Evolutionary conservation across 2,113 vertebrate genomes (phyloP).

Genomic region (Choloepus hoffmanni): DNA sequence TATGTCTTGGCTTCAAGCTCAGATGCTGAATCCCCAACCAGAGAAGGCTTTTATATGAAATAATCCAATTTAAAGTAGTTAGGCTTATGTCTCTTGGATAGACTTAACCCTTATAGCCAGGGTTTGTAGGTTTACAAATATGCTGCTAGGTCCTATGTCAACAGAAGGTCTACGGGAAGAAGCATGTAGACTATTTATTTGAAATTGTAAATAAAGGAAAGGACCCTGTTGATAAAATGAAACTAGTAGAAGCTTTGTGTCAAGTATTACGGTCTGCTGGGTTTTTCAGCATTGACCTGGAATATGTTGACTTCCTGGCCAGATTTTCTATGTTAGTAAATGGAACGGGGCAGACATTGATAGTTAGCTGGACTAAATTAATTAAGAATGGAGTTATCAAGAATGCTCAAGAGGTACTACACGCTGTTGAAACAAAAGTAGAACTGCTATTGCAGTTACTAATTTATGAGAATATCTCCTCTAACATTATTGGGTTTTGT

Average conservation of each 20-base stretch:
- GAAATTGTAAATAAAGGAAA: conserved; percentile 99
- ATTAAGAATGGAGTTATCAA: conserved; percentile 92
- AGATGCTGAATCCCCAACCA: conserved; percentile 93
- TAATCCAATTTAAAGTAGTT: conserved; percentile 93
- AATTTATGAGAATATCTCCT: conserved; percentile 97
- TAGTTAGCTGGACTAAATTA: conserved; percentile 97
- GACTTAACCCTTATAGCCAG: conserved; percentile 98
- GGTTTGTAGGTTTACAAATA: conserved; percentile 99
- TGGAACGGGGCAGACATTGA: conserved; percentile 98
- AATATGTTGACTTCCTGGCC: conserved; percentile 98
- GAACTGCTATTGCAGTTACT: conserved; percentile 95
- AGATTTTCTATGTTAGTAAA: conserved; percentile 98
- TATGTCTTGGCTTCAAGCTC: conserved; percentile 96
- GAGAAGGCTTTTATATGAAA: conserved; percentile 99
- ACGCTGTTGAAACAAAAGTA: conserved; percentile 95
- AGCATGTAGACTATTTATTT: conserved; percentile 98
- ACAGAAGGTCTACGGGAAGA: conserved; percentile 97
- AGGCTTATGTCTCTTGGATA: conserved; percentile 98
- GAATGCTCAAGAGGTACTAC: conserved; percentile 91
- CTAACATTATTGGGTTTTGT: conserved; percentile 97
- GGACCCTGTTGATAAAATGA: conserved; percentile 98
- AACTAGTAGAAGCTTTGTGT: conserved; percentile 97
- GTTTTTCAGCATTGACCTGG: conserved; percentile 98
- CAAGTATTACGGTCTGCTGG: conserved; percentile 96
- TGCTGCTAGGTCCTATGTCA: conserved; percentile 98